Evolutionary conservation across 2,888 invertebrate genomes (phyloP).

Genomic region (Oscheius onirici): DNA sequence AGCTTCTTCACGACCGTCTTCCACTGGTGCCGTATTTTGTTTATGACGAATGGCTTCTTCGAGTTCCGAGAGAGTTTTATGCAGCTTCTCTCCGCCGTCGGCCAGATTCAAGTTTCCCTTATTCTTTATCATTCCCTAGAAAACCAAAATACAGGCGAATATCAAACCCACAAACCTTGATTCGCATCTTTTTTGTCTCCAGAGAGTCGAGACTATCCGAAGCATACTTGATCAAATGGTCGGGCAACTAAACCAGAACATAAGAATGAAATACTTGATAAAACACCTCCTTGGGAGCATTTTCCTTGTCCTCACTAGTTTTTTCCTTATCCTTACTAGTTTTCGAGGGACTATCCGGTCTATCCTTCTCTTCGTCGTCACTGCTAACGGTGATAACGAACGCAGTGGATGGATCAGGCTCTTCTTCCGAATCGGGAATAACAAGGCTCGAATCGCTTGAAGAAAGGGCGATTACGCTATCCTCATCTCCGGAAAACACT

Average conservation of each 20-base stretch:
- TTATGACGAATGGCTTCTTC: not conserved
- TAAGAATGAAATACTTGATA: not conserved
- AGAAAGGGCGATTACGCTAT: not conserved
- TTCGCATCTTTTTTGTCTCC: not conserved
- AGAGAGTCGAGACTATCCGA: not conserved
- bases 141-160: not conserved
- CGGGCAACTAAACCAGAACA: not conserved
- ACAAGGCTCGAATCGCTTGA: not conserved
- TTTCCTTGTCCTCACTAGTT: not conserved
- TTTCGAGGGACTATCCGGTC: not conserved
- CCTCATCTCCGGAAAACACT: not conserved
- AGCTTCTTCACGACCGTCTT: not conserved
- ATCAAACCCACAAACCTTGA: not conserved
- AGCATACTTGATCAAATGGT: not conserved
- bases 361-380: not conserved
- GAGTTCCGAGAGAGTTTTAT: not conserved
- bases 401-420: not conserved
- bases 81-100: conserved; percentile 17
- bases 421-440: conserved; percentile 1
- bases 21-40: not conserved
- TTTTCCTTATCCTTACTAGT: not conserved
- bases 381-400: not conserved
- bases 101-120: not conserved
- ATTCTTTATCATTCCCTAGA: conserved; percentile 4
- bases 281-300: not conserved